Evolutionary conservation across 2,113 vertebrate genomes (phyloP).

Genomic region (Mesoclemmys tuberculata): DNA sequence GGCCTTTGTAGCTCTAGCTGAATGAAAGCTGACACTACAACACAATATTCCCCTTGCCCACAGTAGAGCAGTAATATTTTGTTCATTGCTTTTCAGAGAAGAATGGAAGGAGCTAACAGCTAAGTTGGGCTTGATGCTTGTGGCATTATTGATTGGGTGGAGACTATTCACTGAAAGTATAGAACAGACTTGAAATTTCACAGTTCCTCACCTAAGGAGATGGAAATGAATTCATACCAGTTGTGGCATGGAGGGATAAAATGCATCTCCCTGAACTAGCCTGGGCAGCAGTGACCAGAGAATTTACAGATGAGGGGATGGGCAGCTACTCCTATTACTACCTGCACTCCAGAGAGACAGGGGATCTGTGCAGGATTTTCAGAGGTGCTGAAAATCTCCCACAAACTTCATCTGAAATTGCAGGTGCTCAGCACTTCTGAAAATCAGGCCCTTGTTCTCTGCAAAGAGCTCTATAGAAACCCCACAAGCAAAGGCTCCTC

Average conservation of each 20-base stretch:
- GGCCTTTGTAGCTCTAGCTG: slow-evolving; percentile 29
- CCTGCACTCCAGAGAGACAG: background rate
- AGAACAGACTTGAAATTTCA: background rate
- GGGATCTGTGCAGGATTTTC: background rate
- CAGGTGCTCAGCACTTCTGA: background rate
- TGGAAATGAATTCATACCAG: rapidly evolving
- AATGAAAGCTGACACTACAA: background rate
- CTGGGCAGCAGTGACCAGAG: rapidly evolving
- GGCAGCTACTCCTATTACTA: background rate
- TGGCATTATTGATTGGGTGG: background rate
- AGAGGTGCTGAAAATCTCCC: background rate
- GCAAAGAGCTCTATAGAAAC: background rate
- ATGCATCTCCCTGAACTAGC: rapidly evolving
- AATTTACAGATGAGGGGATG: background rate
- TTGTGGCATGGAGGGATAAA: background rate
- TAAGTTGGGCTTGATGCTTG: background rate
- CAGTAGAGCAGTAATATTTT: background rate
- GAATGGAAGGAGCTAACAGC: background rate
- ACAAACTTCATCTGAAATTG: background rate
- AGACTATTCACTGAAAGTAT: background rate
- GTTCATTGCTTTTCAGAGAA: slow-evolving; percentile 1
- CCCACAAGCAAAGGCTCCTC: background rate
- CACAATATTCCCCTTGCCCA: background rate
- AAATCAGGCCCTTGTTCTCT: background rate
- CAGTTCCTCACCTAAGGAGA: rapidly evolving